Evolutionary conservation across 2,888 invertebrate genomes (phyloP), one percentile per base, ranked within the genome.

Genomic region (Platypus cylindrus): DNA sequence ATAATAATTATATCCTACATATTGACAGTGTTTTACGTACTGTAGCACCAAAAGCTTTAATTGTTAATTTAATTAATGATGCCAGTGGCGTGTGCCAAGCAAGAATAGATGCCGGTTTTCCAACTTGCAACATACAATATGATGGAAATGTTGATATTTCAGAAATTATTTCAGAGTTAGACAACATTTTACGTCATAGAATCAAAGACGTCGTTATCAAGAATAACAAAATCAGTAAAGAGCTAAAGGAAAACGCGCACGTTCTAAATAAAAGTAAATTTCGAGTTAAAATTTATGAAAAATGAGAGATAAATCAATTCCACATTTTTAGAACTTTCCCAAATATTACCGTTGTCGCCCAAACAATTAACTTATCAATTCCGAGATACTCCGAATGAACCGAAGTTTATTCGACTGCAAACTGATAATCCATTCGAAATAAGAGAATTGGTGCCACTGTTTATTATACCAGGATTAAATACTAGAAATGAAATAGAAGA

Each of bases 401-500:
- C 59, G 1, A 50, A 52, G 30, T 46, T 62, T 17, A 40, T 54
- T 1, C 62, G 62, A 41, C 38, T 62, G 2, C 46, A 54, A 15
- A 59, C 63, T 1, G 48, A 53, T 14, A 59, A 60, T 28, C 58
- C 62, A 3, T 45, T 51, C 8, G 54, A 52, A 37, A 54, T 58
- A 12, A 42, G 59, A 26, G 62, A 63, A 35, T 34, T 59, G 9
- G 55, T 55, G 3, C 63, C 64, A 0, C 41, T 64, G 1, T 63
- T 65, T 39, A 45, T 64, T 2, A 50, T 64, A 25, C 62, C 64
- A 5, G 62, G 64, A 5, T 41, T 64, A 15, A 53, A 52, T n/a
- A 53, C 53, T 2, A 37, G 46, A n/a, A 45, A 49, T 3, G 45
- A 45, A 34, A 44, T 56, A 3, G 47, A 49, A 33, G 50, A 54